A percentile compares a stretch with the other conserved stretches of the same genome.
Conservation (phyloP, 2,888 invertebrate species). For the Ecdyonurus torrentis region DNA sequence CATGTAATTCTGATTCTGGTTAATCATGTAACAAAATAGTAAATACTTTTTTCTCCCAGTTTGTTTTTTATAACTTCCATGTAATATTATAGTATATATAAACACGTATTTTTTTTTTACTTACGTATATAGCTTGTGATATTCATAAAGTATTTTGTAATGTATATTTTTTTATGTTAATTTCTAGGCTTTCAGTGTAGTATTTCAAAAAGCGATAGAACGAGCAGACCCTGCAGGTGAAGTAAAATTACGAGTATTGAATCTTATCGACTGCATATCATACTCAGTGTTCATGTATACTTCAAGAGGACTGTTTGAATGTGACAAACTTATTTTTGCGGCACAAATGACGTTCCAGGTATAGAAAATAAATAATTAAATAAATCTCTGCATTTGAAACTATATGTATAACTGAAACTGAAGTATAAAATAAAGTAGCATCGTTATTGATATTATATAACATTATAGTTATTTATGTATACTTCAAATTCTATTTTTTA, state of each 20-base stretch:
- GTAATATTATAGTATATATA: neutral
- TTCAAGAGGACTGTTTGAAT: slow-evolving; percentile 84
- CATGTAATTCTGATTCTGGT: too few relatives aligned
- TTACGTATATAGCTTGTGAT: too few relatives aligned
- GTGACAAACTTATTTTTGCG: slow-evolving; percentile 89
- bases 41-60: neutral
- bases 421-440: too few relatives aligned
- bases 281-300: slow-evolving; percentile 93
- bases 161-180: slow-evolving; percentile 11
- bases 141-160: slow-evolving; percentile 2
- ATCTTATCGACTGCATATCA: slow-evolving; percentile 87
- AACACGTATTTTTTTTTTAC: neutral
- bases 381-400: too few relatives aligned
- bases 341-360: slow-evolving; percentile 94
- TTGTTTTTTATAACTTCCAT: neutral
- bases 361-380: too few relatives aligned
- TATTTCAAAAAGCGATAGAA: slow-evolving; percentile 90
- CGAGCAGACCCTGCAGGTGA: slow-evolving; percentile 68
- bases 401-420: too few relatives aligned
- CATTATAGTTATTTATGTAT: neutral
- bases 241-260: slow-evolving; percentile 60
- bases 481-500: neutral
- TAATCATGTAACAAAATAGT: too few relatives aligned
- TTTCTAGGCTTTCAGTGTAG: slow-evolving; percentile 87
- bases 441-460: neutral